These are phyloP conservation scores for Acipenser ruthenus DNA, from an alignment of 2,797 vertebrate species.

Conservation along the genomic window DNA sequence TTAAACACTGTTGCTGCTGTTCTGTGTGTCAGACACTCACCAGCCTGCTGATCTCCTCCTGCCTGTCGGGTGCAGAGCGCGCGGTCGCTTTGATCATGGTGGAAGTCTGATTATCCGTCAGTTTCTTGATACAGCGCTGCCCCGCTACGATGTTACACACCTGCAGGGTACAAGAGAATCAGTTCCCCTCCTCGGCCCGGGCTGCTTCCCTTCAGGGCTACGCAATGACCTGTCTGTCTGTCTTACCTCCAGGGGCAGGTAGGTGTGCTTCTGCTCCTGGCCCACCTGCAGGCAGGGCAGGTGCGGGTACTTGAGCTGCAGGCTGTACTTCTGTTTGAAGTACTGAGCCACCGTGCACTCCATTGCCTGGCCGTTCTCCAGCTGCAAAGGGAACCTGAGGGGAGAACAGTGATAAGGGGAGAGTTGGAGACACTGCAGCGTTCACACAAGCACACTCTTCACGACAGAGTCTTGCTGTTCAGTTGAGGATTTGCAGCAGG, in stretches of 20 bases:
- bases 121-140: conserved; percentile 93
- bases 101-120: conserved; percentile 96
- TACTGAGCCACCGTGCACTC: conserved; percentile 98
- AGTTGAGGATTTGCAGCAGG: too few species aligned
- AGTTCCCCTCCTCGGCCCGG: neutral
- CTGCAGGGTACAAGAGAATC: conserved; percentile 39
- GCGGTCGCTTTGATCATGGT: conserved; percentile 98
- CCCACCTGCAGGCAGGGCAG: conserved; percentile 95
- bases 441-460: too few species aligned
- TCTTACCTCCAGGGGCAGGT: conserved; percentile 91
- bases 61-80: conserved; percentile 88
- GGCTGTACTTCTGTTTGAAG: conserved; percentile 97
- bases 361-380: conserved; percentile 98
- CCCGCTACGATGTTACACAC: conserved; percentile 97
- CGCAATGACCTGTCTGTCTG: neutral
- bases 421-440: too few species aligned
- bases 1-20: neutral
- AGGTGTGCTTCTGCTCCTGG: conserved; percentile 97
- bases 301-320: conserved; percentile 92
- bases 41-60: conserved; percentile 95
- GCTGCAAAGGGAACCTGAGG: conserved; percentile 88
- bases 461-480: too few species aligned
- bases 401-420: conserved; percentile 6
- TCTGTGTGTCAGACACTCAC: conserved; percentile 54
- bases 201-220: neutral